Evolutionary conservation across 2,113 vertebrate species (phyloP).

Genomic region (Tiliqua scincoides): DNA sequence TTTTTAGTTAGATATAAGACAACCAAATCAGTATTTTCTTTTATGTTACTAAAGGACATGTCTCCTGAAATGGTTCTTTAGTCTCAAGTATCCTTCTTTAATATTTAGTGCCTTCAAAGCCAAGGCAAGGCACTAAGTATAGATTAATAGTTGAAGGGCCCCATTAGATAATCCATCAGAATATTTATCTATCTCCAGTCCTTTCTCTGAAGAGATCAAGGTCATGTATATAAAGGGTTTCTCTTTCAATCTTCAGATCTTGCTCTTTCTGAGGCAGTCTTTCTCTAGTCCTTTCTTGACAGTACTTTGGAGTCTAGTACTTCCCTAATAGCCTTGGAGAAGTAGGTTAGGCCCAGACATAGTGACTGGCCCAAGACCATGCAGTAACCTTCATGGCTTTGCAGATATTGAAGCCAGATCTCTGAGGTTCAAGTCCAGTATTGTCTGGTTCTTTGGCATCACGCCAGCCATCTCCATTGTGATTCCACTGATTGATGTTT

Average conservation of each 20-base stretch:
- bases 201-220: background rate
- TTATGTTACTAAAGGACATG: background rate
- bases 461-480: background rate
- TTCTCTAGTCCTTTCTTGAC: too few species aligned
- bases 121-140: background rate
- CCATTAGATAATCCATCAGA: background rate
- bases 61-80: background rate
- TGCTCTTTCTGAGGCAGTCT: too few species aligned
- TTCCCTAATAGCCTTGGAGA: too few species aligned
- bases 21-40: background rate
- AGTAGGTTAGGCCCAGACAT: background rate
- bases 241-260: background rate
- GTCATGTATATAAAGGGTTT: background rate
- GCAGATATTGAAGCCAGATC: background rate
- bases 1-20: constrained; percentile 54
- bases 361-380: background rate
- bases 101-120: constrained; percentile 10
- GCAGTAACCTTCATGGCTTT: background rate
- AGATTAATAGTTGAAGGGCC: background rate
- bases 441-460: too few species aligned
- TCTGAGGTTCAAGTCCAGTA: background rate
- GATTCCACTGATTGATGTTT: background rate
- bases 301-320: too few species aligned
- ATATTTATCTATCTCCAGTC: background rate
- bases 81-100: background rate